Percentiles rank a stretch among this genome's conserved stretches.
These are phyloP conservation scores for Pangasius sanitwongsei DNA, from an alignment of 2,797 vertebrate species.

Conservation along the genomic window DNA sequence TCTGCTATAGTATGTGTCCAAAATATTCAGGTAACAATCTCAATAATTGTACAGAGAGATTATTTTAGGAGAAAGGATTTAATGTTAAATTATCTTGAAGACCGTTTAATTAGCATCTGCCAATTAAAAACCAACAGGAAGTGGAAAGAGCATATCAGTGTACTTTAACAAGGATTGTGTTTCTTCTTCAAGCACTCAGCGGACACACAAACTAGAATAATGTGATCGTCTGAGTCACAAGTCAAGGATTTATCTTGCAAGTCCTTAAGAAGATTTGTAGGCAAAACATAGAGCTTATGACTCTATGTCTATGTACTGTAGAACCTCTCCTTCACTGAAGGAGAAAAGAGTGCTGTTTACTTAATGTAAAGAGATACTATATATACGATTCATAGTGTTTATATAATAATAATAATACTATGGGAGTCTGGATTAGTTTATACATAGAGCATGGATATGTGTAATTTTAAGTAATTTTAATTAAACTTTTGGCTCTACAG, in stretches of 20 bases:
- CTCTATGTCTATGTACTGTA: not conserved
- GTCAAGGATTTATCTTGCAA: constrained; percentile 48
- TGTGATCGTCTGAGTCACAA: constrained; percentile 44
- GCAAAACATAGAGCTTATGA: constrained; percentile 36
- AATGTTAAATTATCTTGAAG: not conserved
- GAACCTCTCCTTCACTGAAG: constrained; percentile 15
- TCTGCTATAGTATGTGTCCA: not conserved
- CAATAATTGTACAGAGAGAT: not conserved
- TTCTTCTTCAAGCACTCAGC: constrained; percentile 30
- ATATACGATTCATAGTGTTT: not conserved
- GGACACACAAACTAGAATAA: constrained; percentile 37
- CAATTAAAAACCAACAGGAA: not conserved
- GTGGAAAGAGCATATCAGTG: constrained; percentile 2
- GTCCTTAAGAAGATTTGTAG: constrained; percentile 55
- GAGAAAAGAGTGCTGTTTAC: constrained; percentile 11
- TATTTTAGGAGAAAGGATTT: not conserved
- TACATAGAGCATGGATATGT: not conserved
- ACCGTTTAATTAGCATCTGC: not conserved
- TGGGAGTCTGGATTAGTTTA: not conserved
- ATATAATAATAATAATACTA: not conserved
- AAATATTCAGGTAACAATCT: not conserved
- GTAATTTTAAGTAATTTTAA: not conserved
- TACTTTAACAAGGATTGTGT: constrained; percentile 30
- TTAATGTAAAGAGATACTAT: not conserved
- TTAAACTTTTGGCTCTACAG: not conserved